These are phyloP conservation scores for Equus przewalskii DNA, from an alignment of 2,113 vertebrate genomes.

Conservation along the genomic window DNA sequence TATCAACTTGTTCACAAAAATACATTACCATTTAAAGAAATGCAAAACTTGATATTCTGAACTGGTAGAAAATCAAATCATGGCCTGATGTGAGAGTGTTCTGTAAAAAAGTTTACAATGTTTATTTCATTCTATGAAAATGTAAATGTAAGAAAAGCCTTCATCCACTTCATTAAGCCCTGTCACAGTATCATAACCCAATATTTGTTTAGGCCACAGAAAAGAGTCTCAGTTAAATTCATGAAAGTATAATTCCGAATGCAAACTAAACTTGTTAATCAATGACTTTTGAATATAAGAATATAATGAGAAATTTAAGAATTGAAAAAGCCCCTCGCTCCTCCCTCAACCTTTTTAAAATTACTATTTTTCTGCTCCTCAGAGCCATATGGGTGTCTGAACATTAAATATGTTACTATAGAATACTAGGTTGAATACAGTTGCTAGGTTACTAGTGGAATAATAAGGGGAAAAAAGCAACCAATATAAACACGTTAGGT, in stretches of 20 bases:
- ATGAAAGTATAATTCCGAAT: constrained; percentile 50
- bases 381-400: neutral
- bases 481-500: neutral
- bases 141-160: constrained; percentile 58
- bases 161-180: constrained; percentile 54
- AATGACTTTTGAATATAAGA: constrained; percentile 39
- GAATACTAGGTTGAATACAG: neutral
- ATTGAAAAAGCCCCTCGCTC: neutral
- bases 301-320: neutral
- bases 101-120: constrained; percentile 71
- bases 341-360: neutral
- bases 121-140: constrained; percentile 65
- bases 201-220: constrained; percentile 33
- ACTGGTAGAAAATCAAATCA: constrained; percentile 69
- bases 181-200: constrained; percentile 48
- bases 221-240: constrained; percentile 35
- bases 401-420: neutral
- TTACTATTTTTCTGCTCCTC: neutral
- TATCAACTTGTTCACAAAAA: constrained; percentile 75
- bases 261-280: neutral
- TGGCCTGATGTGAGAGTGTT: constrained; percentile 61
- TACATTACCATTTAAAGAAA: constrained; percentile 74
- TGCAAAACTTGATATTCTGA: constrained; percentile 72
- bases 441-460: neutral
- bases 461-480: neutral